A percentile compares a stretch with the other conserved stretches of the same genome.
Conservation (phyloP, 37 sponge, comb jelly and placozoan species). For the Hexactinellida sp. region DNA sequence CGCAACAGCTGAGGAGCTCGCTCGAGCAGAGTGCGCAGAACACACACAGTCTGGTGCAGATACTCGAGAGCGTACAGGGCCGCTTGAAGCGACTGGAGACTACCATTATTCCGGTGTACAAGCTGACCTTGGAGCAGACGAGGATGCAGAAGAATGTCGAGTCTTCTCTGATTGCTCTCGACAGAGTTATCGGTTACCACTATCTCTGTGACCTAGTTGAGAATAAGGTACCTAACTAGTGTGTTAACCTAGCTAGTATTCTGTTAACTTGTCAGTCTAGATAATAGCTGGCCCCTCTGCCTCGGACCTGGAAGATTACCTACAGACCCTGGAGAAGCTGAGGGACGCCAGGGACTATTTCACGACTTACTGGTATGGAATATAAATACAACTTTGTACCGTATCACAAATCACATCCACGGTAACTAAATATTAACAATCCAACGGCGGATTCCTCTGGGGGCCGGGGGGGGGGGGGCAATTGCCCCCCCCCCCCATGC, state of each 20-base stretch:
- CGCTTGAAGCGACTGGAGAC: constrained; percentile 68
- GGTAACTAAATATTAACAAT: too few relatives aligned
- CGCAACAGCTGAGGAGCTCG: neutral
- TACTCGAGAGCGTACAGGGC: constrained; percentile 66
- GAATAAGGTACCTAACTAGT: neutral
- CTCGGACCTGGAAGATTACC: neutral
- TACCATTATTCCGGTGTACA: constrained; percentile 66
- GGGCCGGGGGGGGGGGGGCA: too few relatives aligned
- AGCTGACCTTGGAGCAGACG: constrained; percentile 51
- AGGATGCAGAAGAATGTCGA: constrained; percentile 78
- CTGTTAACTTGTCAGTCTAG: too few relatives aligned
- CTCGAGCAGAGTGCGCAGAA: neutral
- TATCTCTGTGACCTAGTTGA: constrained; percentile 69
- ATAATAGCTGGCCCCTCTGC: neutral
- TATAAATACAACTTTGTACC: too few relatives aligned
- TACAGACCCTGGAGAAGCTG: neutral
- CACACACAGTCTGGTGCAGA: constrained; percentile 39
- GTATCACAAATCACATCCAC: too few relatives aligned
- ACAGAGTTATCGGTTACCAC: constrained; percentile 53
- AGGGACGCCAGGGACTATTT: neutral
- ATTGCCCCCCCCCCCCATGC: too few relatives aligned
- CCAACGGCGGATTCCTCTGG: too few relatives aligned
- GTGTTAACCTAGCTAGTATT: neutral
- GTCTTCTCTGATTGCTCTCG: constrained; percentile 34
- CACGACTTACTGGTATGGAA: neutral